Base-by-base conservation (phyloP, 35 echinoderm and acorn worm species). In the Lytechinus variegatus region DNA sequence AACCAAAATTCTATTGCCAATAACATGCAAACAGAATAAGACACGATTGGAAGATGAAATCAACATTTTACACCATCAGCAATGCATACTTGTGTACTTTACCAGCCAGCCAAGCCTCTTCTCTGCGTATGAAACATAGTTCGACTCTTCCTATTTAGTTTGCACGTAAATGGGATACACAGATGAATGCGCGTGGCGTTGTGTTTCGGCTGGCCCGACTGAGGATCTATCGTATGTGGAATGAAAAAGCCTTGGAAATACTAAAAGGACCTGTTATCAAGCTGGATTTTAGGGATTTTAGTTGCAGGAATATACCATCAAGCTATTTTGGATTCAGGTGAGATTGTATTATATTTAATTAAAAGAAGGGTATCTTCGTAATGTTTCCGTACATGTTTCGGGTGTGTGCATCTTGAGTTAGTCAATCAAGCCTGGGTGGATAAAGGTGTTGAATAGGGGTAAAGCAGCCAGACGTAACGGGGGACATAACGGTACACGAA, bases 121-220 rank as follows among this genome's bases (percentile, higher is more conserved):
- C 19, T 14, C 9, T 90, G 88, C 88, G 88, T 33, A 90, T 51
- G 88, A 90, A 90, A 90, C 52, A 90, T 90, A 90, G 88, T 90
- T 90, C 88, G 66, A 11, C 12, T 52, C 89, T 91, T 8, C 33
- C 33, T 11, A 52, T 92, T 92, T 24, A 28, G 4, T 92, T 92
- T 92, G 54, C 90, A 92, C 52, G 54, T 19, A 92, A 13, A 92
- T 53, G 10, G 28, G 27, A 52, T 13, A 79, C 19, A 79, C 12
- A 90, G 12, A 33, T 90, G 16, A 90, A 44, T 90, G 88, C 88
- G 88, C 88, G 88, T 90, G 10, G 54, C n/a, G 55, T 53, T 93
- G 92, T 93, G 92, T 93, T 93, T 93, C 92, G 92, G 92, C 92
- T 93, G 92, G 92, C 92, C 92, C 92, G 92, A 93, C 92, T 93